These are phyloP conservation scores for Trachymyrmex septentrionalis DNA, from an alignment of 1,140 invertebrate species.

Conservation along the genomic window DNA sequence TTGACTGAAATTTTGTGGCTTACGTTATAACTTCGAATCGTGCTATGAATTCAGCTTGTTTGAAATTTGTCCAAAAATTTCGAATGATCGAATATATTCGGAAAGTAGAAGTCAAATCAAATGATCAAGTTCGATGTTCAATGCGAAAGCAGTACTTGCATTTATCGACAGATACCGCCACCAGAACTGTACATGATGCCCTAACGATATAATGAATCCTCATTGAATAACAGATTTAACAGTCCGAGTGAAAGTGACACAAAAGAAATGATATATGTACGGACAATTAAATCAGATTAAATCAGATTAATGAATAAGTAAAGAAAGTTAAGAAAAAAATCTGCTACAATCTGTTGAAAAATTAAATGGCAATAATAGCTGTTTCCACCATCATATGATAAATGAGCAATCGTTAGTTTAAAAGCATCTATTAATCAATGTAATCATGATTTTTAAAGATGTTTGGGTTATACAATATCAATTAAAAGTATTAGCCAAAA, in stretches of 20 bases:
- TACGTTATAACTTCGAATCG: neutral
- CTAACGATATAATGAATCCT: neutral
- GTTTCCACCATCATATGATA: no score
- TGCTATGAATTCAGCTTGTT: neutral
- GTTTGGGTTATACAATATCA: no score
- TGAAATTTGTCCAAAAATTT: neutral
- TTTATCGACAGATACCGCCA: slow-evolving; percentile 20
- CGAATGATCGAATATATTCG: neutral
- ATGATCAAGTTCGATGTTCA: neutral
- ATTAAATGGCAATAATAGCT: no score
- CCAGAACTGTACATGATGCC: neutral
- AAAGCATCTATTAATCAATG: no score
- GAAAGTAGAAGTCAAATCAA: neutral
- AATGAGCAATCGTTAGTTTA: no score
- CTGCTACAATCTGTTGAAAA: no score
- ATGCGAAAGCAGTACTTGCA: neutral
- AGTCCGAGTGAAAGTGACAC: neutral
- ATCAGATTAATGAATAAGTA: no score
- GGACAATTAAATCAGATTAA: no score
- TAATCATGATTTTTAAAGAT: no score
- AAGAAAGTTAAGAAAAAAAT: no score
- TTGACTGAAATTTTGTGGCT: neutral
- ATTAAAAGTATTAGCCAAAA: no score
- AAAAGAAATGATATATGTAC: neutral
- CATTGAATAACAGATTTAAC: slow-evolving; percentile 14